Evolutionary conservation across 2,113 vertebrate genomes (phyloP).

Genomic region (Lichenostomus cassidix): DNA sequence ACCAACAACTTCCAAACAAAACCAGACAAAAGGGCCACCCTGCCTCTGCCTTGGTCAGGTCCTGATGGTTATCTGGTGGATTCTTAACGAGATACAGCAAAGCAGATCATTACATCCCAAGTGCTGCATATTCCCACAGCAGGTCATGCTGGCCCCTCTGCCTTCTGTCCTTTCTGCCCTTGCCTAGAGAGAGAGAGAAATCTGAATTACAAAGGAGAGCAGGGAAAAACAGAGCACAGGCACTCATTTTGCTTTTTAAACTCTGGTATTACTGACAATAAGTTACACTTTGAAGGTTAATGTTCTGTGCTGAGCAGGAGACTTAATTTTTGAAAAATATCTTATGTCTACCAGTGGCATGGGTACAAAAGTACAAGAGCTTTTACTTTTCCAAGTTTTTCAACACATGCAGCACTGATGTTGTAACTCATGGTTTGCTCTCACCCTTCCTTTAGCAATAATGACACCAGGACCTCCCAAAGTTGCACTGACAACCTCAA

Average conservation of each 20-base stretch:
- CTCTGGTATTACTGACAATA: background rate
- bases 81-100: background rate
- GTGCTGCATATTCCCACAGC: background rate
- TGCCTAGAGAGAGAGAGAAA: background rate
- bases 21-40: background rate
- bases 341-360: rapidly evolving
- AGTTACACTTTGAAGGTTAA: background rate
- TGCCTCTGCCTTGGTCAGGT: background rate
- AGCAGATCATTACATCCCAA: background rate
- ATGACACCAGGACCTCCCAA: background rate
- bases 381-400: background rate
- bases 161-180: background rate
- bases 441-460: background rate
- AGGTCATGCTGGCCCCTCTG: background rate
- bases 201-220: background rate
- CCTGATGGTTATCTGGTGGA: background rate
- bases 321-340: background rate
- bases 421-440: background rate
- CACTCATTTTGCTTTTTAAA: background rate
- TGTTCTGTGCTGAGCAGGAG: background rate
- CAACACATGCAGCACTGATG: background rate
- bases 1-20: background rate
- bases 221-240: background rate
- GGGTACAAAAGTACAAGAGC: background rate
- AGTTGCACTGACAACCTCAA: background rate